These are phyloP conservation scores for Papilio glaucus DNA, from an alignment of 1,140 invertebrate genomes.

Conservation along the genomic window DNA sequence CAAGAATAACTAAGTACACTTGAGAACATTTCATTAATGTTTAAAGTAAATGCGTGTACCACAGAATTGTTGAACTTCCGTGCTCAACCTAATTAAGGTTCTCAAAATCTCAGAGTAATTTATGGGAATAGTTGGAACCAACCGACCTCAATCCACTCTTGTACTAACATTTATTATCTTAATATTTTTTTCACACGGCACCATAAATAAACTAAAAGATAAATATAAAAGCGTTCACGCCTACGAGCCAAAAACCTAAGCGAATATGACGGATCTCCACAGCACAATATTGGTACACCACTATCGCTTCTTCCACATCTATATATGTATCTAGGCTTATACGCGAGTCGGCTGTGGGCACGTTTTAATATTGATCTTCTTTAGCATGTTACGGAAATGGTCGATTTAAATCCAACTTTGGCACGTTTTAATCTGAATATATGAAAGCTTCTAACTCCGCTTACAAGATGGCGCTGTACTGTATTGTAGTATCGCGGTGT, in stretches of 20 bases:
- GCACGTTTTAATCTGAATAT: no score
- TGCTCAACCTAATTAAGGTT: constrained; percentile 35
- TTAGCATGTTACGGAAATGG: no score
- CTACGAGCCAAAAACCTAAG: not conserved
- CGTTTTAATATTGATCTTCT: no score
- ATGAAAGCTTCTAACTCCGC: no score
- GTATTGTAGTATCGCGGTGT: no score
- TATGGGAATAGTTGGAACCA: constrained; percentile 14
- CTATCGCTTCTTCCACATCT: no score
- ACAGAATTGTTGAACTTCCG: constrained; percentile 7
- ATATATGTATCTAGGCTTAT: no score
- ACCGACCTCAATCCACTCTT: constrained; percentile 32
- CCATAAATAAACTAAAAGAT: constrained; percentile 26
- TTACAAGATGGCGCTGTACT: no score
- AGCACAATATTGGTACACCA: no score
- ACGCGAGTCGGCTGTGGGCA: no score
- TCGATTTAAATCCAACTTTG: no score
- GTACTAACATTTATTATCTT: constrained; percentile 31
- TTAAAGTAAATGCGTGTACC: constrained; percentile 7
- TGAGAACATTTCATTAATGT: not conserved
- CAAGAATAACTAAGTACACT: not conserved
- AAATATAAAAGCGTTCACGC: not conserved
- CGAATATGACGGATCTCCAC: not conserved
- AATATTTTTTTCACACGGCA: constrained; percentile 36
- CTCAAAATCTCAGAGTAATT: constrained; percentile 31